phyloP scores from a whole-genome alignment of 2,797 vertebrate genomes.

The Etheostoma nigrum region DNA sequence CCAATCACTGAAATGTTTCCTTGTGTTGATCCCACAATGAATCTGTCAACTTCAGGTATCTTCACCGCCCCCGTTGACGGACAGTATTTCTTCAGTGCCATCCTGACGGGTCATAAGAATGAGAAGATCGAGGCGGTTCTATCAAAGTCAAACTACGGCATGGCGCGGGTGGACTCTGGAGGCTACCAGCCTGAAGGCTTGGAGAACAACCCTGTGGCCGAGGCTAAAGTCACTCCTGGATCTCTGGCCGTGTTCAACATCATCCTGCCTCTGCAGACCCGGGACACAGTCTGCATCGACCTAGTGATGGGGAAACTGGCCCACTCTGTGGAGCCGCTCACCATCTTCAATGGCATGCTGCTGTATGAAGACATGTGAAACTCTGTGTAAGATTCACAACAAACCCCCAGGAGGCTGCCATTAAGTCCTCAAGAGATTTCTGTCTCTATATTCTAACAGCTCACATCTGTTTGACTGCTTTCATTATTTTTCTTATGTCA shows the following conservation, averaged over 20 bases:
- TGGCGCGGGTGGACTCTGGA: constrained; percentile 92
- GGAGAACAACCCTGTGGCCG: constrained; percentile 93
- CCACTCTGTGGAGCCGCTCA: constrained; percentile 93
- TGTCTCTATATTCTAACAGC: constrained; percentile 49
- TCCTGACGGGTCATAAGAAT: constrained; percentile 91
- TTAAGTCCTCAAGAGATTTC: constrained; percentile 21
- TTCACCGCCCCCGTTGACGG: constrained; percentile 91
- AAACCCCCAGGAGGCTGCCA: constrained; percentile 30
- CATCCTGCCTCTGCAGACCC: constrained; percentile 88
- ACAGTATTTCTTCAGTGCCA: constrained; percentile 92
- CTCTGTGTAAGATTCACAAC: constrained; percentile 1
- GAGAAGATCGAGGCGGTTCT: constrained; percentile 95
- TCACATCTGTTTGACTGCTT: constrained; percentile 51
- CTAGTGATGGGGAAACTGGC: constrained; percentile 94
- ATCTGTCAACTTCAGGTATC: constrained; percentile 80
- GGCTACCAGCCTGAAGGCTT: constrained; percentile 94
- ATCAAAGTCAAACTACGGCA: constrained; percentile 92
- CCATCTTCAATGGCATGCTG: constrained; percentile 91
- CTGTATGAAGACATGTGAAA: constrained; percentile 86
- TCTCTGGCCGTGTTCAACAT: constrained; percentile 93
- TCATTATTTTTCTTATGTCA: constrained; percentile 51
- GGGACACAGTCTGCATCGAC: constrained; percentile 93
- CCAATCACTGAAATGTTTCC: too few species aligned
- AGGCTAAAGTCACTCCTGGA: constrained; percentile 86
- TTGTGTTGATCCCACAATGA: neutral